These are phyloP conservation scores for Melanotaenia trifasciata DNA, from an alignment of 2,797 vertebrate species.

Conservation along the genomic window DNA sequence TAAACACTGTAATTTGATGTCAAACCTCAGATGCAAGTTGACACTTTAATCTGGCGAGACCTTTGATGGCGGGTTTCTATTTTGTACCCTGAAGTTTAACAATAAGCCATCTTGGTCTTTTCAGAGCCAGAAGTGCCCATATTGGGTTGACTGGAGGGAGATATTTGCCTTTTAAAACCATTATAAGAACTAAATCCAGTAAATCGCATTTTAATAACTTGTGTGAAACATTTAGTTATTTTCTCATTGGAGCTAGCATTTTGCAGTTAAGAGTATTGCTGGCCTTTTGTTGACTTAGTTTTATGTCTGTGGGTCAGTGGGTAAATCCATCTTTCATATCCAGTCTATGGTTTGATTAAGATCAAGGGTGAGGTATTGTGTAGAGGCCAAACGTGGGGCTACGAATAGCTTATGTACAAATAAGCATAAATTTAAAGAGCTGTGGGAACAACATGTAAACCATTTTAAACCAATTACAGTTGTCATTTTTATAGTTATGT, in stretches of 20 bases:
- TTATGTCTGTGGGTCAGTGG: too few relatives aligned
- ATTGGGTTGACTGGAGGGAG: background rate
- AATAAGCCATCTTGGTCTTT: background rate
- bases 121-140: background rate
- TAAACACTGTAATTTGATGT: slow-evolving; percentile 49
- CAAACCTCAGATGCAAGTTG: slow-evolving; percentile 25
- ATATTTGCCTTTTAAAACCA: too few relatives aligned
- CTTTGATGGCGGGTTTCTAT: too few relatives aligned
- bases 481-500: background rate
- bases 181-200: too few relatives aligned
- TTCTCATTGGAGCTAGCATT: background rate
- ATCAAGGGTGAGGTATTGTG: background rate
- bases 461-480: background rate
- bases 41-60: background rate
- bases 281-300: background rate
- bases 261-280: background rate
- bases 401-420: background rate
- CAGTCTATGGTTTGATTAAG: background rate
- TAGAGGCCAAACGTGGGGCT: background rate
- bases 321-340: too few relatives aligned
- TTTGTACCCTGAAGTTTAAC: background rate
- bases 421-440: background rate
- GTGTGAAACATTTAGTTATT: too few relatives aligned
- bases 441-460: background rate
- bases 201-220: too few relatives aligned